These are phyloP conservation scores for Synergus itoensis DNA, from an alignment of 2,888 invertebrate species.

Conservation along the genomic window DNA sequence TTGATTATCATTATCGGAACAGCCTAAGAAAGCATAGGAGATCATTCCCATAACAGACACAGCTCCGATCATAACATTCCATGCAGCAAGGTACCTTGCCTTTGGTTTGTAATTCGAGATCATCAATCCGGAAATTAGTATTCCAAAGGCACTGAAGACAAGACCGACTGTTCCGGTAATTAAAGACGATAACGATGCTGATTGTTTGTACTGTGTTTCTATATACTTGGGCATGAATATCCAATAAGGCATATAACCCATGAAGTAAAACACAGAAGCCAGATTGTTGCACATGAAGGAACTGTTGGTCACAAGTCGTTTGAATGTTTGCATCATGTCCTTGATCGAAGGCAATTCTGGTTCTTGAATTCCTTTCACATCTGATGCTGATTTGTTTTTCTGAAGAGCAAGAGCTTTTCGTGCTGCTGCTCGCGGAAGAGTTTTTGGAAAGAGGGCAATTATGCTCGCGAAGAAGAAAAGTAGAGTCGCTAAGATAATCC, in stretches of 20 bases:
- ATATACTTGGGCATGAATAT: constrained; percentile 91
- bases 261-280: constrained; percentile 86
- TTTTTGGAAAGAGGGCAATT: constrained; percentile 85
- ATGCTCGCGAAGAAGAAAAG: constrained; percentile 82
- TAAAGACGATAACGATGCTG: constrained; percentile 87
- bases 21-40: constrained; percentile 84
- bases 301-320: constrained; percentile 82
- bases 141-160: constrained; percentile 85
- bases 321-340: constrained; percentile 84
- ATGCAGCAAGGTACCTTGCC: constrained; percentile 84
- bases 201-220: constrained; percentile 88
- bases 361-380: constrained; percentile 63
- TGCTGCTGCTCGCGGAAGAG: constrained; percentile 83
- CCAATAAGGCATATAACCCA: constrained; percentile 87
- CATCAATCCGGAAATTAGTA: constrained; percentile 83
- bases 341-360: constrained; percentile 71
- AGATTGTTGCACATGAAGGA: constrained; percentile 87
- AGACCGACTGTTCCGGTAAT: constrained; percentile 86
- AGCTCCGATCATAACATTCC: constrained; percentile 84
- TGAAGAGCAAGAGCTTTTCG: constrained; percentile 78
- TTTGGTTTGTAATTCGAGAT: constrained; percentile 84
- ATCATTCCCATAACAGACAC: constrained; percentile 83
- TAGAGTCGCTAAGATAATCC: constrained; percentile 82
- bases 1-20: constrained; percentile 81
- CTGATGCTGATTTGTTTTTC: constrained; percentile 69